phyloP scores from a whole-genome alignment of 2,888 invertebrate genomes.

The Euplexia lucipara region DNA sequence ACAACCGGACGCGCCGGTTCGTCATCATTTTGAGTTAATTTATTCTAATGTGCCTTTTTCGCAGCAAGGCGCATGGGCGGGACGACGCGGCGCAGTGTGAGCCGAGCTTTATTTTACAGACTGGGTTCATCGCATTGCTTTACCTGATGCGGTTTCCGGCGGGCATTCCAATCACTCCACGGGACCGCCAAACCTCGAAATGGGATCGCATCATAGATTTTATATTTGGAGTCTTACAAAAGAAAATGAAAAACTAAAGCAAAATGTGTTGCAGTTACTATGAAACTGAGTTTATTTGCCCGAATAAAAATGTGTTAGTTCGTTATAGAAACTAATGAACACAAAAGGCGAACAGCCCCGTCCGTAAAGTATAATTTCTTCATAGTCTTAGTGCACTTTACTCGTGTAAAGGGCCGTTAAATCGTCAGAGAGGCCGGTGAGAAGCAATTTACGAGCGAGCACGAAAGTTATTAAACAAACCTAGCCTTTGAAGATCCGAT shows the following conservation, averaged over 20 bases:
- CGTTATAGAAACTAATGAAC: conserved; percentile 70
- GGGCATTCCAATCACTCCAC: conserved; percentile 78
- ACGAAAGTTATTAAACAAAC: conserved; percentile 79
- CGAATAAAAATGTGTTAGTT: conserved; percentile 51
- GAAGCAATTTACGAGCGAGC: conserved; percentile 81
- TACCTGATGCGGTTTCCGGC: conserved; percentile 87
- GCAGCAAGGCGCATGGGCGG: conserved; percentile 67
- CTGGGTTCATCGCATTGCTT: conserved; percentile 74
- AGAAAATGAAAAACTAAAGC: conserved; percentile 25
- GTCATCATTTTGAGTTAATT: conserved; percentile 75
- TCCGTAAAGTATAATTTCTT: conserved; percentile 71
- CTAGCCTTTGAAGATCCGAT: conserved; percentile 72
- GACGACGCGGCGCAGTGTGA: conserved; percentile 61
- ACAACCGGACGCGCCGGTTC: conserved; percentile 73
- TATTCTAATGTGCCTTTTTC: conserved; percentile 78
- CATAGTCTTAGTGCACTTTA: conserved; percentile 72
- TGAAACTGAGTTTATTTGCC: conserved; percentile 8
- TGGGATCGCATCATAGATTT: conserved; percentile 55
- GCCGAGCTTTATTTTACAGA: conserved; percentile 60
- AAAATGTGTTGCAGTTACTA: conserved; percentile 9
- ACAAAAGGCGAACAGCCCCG: conserved; percentile 58
- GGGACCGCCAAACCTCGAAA: conserved; percentile 59
- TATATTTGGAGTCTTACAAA: conserved; percentile 36
- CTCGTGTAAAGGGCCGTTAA: conserved; percentile 76
- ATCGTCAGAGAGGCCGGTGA: conserved; percentile 75